These are phyloP conservation scores for Geophilus truncorum DNA, from an alignment of 2,888 invertebrate genomes.

Conservation along the genomic window DNA sequence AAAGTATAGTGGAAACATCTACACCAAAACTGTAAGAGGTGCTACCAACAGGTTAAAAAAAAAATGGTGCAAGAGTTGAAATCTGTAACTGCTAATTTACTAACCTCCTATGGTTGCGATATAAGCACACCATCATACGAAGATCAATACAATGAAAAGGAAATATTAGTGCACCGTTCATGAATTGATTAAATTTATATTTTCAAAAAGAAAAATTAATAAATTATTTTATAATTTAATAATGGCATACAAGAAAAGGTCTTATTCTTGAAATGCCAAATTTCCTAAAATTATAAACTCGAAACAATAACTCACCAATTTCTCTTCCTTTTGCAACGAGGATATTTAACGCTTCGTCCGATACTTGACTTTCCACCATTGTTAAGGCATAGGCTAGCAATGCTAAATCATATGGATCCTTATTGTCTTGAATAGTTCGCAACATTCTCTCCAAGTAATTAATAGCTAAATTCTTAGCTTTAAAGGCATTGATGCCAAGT, in stretches of 20 bases:
- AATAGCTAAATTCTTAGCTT: conserved; percentile 69
- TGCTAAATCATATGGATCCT: conserved; percentile 77
- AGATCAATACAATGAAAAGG: neutral
- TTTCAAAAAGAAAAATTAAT: neutral
- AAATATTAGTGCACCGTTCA: conserved; percentile 15
- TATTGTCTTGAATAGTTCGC: conserved; percentile 63
- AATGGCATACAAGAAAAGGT: neutral
- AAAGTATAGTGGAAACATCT: neutral
- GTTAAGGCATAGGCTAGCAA: conserved; percentile 84
- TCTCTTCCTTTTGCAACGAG: conserved; percentile 61
- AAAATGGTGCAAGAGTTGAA: neutral
- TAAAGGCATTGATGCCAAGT: conserved; percentile 67
- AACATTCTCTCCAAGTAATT: conserved; percentile 77
- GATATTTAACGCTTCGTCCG: conserved; percentile 73
- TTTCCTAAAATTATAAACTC: neutral
- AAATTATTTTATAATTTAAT: neutral
- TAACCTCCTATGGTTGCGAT: conserved; percentile 29
- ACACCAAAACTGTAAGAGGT: conserved; percentile 7
- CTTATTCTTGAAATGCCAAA: neutral
- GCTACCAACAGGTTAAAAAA: neutral
- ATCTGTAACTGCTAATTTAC: neutral
- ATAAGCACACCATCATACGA: conserved; percentile 18
- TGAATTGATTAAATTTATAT: neutral
- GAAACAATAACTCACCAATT: conserved; percentile 55
- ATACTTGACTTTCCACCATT: conserved; percentile 73